A percentile compares a stretch with the other conserved stretches of the same genome.
Conservation (phyloP, 2,888 invertebrate species). For the Dugesia japonica region DNA sequence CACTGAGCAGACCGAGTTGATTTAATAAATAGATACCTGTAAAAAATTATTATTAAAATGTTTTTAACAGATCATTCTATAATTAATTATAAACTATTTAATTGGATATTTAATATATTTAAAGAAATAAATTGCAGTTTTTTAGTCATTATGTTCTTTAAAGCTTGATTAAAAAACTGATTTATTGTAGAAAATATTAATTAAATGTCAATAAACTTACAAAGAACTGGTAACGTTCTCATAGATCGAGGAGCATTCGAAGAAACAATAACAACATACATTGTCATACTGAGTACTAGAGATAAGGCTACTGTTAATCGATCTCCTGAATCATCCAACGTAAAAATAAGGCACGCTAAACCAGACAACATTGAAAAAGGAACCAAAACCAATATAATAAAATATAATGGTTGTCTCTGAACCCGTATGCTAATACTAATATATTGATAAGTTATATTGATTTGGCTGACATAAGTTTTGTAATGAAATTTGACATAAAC, state of each 20-base stretch:
- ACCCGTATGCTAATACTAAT: conserved; percentile 31
- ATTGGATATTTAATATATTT: too few species aligned
- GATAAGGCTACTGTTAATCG: conserved; percentile 33
- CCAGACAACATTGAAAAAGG: conserved; percentile 34
- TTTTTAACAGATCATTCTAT: too few species aligned
- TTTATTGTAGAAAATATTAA: too few species aligned
- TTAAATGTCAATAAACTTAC: conserved; percentile 32
- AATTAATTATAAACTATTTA: too few species aligned
- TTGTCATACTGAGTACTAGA: conserved; percentile 33
- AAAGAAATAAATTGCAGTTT: too few species aligned
- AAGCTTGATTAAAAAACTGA: too few species aligned
- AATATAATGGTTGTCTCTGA: conserved; percentile 32
- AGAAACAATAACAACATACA: conserved; percentile 35
- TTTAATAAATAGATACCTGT: conserved; percentile 1
- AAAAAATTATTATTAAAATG: neutral
- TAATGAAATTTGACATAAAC: conserved; percentile 14
- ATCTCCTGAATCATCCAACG: conserved; percentile 32
- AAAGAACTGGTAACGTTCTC: conserved; percentile 32
- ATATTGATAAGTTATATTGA: conserved; percentile 32
- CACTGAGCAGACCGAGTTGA: conserved; percentile 1
- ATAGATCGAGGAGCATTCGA: conserved; percentile 34
- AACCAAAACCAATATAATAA: conserved; percentile 33
- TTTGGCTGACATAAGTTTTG: conserved; percentile 28
- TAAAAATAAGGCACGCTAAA: conserved; percentile 33
- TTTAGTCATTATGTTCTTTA: too few species aligned